Evolutionary conservation across 1,140 invertebrate species (phyloP), one percentile per base, ranked within the genome.

Genomic region (Leptopilina boulardi): DNA sequence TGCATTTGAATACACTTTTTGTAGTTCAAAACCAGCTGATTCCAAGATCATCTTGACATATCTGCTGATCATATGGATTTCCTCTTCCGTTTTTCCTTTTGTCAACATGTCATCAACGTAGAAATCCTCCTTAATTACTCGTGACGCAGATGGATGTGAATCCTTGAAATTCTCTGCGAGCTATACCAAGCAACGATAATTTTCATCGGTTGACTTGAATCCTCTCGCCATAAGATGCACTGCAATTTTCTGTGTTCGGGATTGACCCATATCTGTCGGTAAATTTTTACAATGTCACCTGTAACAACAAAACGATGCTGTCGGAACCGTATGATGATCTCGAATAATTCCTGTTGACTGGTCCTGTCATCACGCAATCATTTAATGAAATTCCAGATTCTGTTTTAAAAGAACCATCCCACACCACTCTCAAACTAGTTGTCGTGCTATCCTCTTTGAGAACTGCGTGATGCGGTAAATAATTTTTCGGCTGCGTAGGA

Each of bases 21-120:
- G 71, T 3, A 23, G 42, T n/a, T 47, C 11, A 9, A 73, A 47
- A 1, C 34, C 38, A 8, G 42, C 71, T 18, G 13, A 30, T n/a
- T n/a, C 4, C 18, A 72, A 23, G 1, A 42, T 15, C 15, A 38
- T 15, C 71, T 11, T 18, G n/a, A 42, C 71, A 3, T 42, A 38
- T 30, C 34, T 30, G 34, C 26, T 41, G 11, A 77, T 23, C 6
- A 13, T 34, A 10, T 42, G 26, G 10, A 77, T 70, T 21, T 77
- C 54, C 8, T 73, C 13, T 30, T 56, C 9, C 0, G 71, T 73
- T 73, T 85, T 71, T n/a, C 81, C 80, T 19, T 90, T 88, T 38
- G 85, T 83, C 4, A 91, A 71, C 15, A 88, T 77, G 80, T 92
- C 89, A 74, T 92, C 91, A 6, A 91, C 86, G 77, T 91, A 92